phyloP scores from a whole-genome alignment of 2,888 invertebrate species.

The Carpatolechia fugitivella region DNA sequence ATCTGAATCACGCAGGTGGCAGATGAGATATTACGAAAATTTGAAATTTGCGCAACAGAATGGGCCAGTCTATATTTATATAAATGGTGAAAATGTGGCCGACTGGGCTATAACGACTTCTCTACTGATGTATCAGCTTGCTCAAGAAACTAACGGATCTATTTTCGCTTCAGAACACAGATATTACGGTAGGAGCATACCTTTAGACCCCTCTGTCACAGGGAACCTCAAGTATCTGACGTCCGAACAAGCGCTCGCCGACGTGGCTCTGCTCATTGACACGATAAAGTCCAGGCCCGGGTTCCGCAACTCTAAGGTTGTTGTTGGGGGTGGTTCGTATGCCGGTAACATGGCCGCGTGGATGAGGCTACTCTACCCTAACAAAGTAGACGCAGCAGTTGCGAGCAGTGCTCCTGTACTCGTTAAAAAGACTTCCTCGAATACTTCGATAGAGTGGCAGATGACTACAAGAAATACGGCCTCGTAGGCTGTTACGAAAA shows the following conservation, averaged over 20 bases:
- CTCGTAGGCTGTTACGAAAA: background rate
- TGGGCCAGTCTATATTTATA: constrained; percentile 13
- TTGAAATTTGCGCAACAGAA: background rate
- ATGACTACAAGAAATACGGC: background rate
- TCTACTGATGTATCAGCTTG: constrained; percentile 2
- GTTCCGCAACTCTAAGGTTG: constrained; percentile 23
- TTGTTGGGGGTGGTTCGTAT: constrained; percentile 47
- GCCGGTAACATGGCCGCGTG: constrained; percentile 68
- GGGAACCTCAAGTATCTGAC: constrained; percentile 15
- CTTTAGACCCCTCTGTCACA: background rate
- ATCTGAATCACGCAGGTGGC: constrained; percentile 14
- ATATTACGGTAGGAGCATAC: constrained; percentile 13
- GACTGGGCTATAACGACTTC: too few relatives aligned
- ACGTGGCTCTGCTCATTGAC: constrained; percentile 15
- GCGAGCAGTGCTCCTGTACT: constrained; percentile 64
- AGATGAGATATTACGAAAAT: constrained; percentile 19
- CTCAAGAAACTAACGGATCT: constrained; percentile 11
- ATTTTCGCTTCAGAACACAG: constrained; percentile 16
- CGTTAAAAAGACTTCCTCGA: constrained; percentile 21
- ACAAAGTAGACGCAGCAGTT: constrained; percentile 60
- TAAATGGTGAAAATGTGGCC: background rate
- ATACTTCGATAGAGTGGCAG: constrained; percentile 6
- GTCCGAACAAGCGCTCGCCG: constrained; percentile 6
- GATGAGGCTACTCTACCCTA: constrained; percentile 63
- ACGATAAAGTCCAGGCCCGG: constrained; percentile 12